Base-by-base conservation (phyloP, 2,113 vertebrate genomes). In the Ailuropoda melanoleuca region DNA sequence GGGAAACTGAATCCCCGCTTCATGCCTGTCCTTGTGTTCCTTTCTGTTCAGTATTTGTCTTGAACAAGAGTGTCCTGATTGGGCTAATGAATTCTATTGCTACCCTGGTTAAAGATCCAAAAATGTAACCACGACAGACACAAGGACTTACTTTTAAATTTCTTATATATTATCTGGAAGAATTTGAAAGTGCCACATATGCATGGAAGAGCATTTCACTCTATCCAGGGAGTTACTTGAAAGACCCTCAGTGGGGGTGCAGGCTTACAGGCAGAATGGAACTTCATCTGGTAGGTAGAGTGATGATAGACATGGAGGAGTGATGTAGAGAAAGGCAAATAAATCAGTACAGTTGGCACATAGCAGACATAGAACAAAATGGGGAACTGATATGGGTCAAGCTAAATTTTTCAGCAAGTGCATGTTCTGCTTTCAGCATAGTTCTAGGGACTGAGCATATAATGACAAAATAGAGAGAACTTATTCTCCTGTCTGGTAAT, bases 161-260 rank as follows among this genome's bases (percentile, higher is more conserved):
- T 87, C 53, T 87, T 19, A n/a, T 55, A n/a, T 48, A 68, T 37
- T 82, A 50, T 9, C 77, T 92, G n/a, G 75, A 84, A 84, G 60
- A 78, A 72, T 53, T 34, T 39, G 8, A 77, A 88, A 14, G 2
- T 66, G 7, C 5, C 19, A 6, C 6, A 0, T 56, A 17, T 66
- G 9, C 53, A 4, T 19, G 24, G 24, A 91, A 60, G 55, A 84
- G 8, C 6, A 80, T 15, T 74, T 58, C 50, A 13, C 3, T 72
- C 10, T 53, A 50, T 0, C 5, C 39, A 62, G 29, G 23, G 19
- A 34, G 14, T 85, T 80, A 29, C 21, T 66, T 29, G 3, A 53
- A 50, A 70, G 12, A 46, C 4, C 9, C 29, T 4, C 7, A 23
- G 2, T 14, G 48, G 3, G 31, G 3, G 8, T 21, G 3, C 2